Percentiles rank a stretch among this genome's conserved stretches.
Conservation (phyloP, 1,140 invertebrate species). For the Scaptomyza hsui region DNA sequence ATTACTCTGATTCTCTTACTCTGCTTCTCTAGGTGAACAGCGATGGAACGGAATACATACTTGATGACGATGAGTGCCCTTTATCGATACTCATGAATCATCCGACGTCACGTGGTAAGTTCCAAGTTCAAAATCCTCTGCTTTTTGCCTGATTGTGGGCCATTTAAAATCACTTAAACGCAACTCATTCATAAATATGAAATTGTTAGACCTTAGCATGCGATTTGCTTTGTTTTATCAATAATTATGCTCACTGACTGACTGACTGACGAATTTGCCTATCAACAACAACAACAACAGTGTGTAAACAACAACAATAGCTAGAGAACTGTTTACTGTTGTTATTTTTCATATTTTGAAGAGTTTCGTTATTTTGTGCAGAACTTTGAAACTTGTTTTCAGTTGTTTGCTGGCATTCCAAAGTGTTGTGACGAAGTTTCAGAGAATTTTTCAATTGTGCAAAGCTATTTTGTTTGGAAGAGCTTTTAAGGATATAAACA, state of each 20-base stretch:
- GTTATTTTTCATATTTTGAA: conserved; percentile 38
- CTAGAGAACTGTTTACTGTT: conserved; percentile 24
- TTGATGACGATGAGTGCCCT: conserved; percentile 98
- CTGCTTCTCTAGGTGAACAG: conserved; percentile 87
- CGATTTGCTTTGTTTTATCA: conserved; percentile 80
- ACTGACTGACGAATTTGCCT: conserved; percentile 23
- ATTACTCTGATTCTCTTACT: neutral
- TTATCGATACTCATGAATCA: conserved; percentile 97
- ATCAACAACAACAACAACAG: conserved; percentile 43
- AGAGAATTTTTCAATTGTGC: neutral
- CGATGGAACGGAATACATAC: conserved; percentile 93
- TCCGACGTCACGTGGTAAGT: conserved; percentile 92
- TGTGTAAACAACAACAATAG: conserved; percentile 43
- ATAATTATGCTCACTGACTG: conserved; percentile 73
- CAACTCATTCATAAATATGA: conserved; percentile 69
- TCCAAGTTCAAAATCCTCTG: conserved; percentile 2
- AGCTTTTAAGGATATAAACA: no score
- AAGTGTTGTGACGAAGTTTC: conserved; percentile 23
- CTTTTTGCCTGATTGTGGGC: conserved; percentile 46
- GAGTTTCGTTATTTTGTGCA: conserved; percentile 8
- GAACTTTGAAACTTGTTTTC: conserved; percentile 28
- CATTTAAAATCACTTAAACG: conserved; percentile 71
- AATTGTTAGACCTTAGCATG: conserved; percentile 43
- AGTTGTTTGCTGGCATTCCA: conserved; percentile 60
- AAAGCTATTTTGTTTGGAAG: neutral